Evolutionary conservation across 2,113 vertebrate species (phyloP), one percentile per base, ranked within the genome.

Genomic region (Petroica traversi): DNA sequence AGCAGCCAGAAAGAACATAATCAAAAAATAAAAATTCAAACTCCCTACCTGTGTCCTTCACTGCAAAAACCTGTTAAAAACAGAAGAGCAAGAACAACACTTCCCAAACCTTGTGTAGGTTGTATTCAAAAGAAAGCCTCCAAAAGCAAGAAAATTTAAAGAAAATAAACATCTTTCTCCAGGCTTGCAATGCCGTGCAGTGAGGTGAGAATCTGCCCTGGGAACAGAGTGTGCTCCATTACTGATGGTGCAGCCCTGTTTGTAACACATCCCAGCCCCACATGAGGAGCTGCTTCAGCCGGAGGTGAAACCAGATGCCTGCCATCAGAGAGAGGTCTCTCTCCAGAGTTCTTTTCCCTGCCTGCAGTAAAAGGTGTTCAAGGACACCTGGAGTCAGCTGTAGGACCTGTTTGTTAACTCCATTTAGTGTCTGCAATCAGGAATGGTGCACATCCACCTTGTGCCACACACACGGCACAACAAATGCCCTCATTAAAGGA

Each of bases 21-120:
- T 89, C 78, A 92, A 81, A n/a, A 93, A 91, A 88, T 77, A 80
- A 79, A 83, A 92, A 86, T 88, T 80, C 66, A 58, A 88, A 46
- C 17, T 95, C 77, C 23, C 38, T 66, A 52, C 66, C 0, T 0
- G 0, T 28, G 76, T 48, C 34, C 57, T 85, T 52, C 0, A 0
- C 77, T 89, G 48, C 24, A 81, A 63, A 88, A 77, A 12, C 1
- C 0, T 85, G 20, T 52, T 61, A 26, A 82, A 91, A 64, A 26
- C 38, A 68, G 31, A 91, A 69, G 34, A 59, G 15, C 9, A 66
- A 89, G 64, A 69, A 1, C 45, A 88, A 48, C 28, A 38, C 14
- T 34, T 8, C n/a, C 26, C 19, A 54, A 88, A 28, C 5, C 26
- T 83, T 2, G 2, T 45, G 74, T 45, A 69, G 26, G 17, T 31